Conservation (phyloP, 2,888 invertebrate species). For the Drosophila borborema region DNA sequence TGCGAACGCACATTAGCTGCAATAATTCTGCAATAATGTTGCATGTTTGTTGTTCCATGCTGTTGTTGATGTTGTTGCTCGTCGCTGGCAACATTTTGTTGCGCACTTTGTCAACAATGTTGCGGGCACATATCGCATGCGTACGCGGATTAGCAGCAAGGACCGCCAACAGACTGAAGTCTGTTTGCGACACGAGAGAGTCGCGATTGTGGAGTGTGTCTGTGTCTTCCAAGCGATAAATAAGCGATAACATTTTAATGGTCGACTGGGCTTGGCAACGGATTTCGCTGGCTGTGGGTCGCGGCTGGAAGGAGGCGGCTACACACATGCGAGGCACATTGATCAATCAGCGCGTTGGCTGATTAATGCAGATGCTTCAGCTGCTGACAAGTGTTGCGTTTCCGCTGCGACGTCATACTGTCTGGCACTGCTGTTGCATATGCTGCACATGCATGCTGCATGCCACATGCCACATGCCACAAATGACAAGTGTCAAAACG, state of each 20-base stretch:
- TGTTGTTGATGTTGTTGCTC: background rate
- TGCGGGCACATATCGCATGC: slow-evolving; percentile 47
- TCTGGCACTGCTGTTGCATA: slow-evolving; percentile 37
- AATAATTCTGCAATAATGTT: slow-evolving; percentile 45
- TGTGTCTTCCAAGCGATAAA: slow-evolving; percentile 57
- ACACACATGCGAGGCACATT: slow-evolving; percentile 39
- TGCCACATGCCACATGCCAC: slow-evolving; percentile 24
- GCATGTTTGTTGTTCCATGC: slow-evolving; percentile 6
- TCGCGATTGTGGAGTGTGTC: slow-evolving; percentile 1
- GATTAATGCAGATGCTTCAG: slow-evolving; percentile 60
- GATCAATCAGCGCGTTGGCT: slow-evolving; percentile 69
- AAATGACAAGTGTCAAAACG: slow-evolving; percentile 74
- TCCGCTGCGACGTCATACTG: slow-evolving; percentile 71
- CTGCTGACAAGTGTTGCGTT: slow-evolving; percentile 65
- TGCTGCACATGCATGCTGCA: slow-evolving; percentile 1
- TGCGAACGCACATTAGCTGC: slow-evolving; percentile 32
- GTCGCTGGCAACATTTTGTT: slow-evolving; percentile 50
- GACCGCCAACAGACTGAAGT: slow-evolving; percentile 56
- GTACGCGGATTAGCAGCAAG: slow-evolving; percentile 42
- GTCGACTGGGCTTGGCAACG: slow-evolving; percentile 26
- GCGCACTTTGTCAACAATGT: slow-evolving; percentile 62
- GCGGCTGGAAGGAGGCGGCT: background rate
- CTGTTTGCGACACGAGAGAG: too few species aligned
- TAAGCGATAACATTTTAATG: slow-evolving; percentile 77
- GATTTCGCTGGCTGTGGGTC: slow-evolving; percentile 9